Conservation (phyloP, 2,113 vertebrate species). For the Anolis carolinensis region DNA sequence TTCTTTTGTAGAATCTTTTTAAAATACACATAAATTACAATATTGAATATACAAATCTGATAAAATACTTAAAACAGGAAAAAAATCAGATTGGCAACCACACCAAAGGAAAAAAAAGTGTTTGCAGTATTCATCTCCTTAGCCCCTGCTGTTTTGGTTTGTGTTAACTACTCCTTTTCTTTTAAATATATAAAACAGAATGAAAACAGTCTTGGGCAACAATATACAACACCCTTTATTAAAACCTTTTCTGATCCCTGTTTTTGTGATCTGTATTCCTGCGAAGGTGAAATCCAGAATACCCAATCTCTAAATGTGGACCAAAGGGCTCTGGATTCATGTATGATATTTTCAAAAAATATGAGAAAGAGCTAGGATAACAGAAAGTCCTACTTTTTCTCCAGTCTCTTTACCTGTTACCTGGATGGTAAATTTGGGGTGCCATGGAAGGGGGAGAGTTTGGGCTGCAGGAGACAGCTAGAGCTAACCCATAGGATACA, state of each 20-base stretch:
- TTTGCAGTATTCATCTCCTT: constrained; percentile 26
- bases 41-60: constrained; percentile 43
- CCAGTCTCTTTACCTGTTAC: too few species aligned
- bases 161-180: neutral
- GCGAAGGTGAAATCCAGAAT: neutral
- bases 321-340: neutral
- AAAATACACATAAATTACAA: constrained; percentile 43
- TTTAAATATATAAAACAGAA: constrained; percentile 44
- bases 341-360: neutral
- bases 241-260: neutral
- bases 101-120: constrained; percentile 22
- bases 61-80: constrained; percentile 36
- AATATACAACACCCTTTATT: neutral
- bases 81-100: constrained; percentile 37
- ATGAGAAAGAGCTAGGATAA: neutral
- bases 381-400: too few species aligned
- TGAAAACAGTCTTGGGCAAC: constrained; percentile 29
- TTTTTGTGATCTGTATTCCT: neutral
- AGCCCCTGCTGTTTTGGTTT: constrained; percentile 3
- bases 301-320: neutral
- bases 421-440: neutral
- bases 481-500: too few species aligned
- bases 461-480: too few species aligned
- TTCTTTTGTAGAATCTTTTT: neutral
- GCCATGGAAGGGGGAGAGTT: neutral